Evolutionary conservation across 1,140 invertebrate genomes (phyloP), one percentile per base, ranked within the genome.

Genomic region (Drosophila kohkoa): DNA sequence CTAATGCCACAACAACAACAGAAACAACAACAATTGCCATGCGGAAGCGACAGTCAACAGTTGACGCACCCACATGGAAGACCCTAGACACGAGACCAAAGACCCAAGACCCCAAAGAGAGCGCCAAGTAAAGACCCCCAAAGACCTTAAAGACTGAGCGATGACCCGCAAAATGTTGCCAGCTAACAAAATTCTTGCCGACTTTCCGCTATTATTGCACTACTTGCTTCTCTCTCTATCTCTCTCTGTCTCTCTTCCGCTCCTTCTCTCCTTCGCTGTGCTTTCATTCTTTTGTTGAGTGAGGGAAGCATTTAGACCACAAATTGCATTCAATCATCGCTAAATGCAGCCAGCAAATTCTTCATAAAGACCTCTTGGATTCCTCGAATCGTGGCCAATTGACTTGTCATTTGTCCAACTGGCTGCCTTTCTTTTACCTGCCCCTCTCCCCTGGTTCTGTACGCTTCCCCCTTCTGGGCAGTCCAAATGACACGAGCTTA

Each of bases 321-420:
- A 87, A 82, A 82, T 86, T 87, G 79, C 79, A 70, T 78, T 75
- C 69, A 78, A 78, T 67, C 70, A 67, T 38, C 55, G 38, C 58
- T 46, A 70, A 70, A 46, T 64, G 49, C 58, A 54, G 67, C 35
- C 13, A 54, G 64, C 5, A 67, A 68, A 63, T 73, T 73, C 43
- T 58, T 55, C 54, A 48, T 52, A 30, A 11, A 32, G 32, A 15
- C 13, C 41, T 43, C n/a, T 41, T 41, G 11, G 41, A 38, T 38
- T 38, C 35, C 41, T 43, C 13, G 51, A 68, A 13, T 68, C 48
- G 55, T 41, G 45, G 7, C 32, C 59, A 68, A 68, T 68, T 68
- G 66, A 68, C 32, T 60, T 60, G 66, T 68, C 66, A 59, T 51
- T 68, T 67, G 64, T 41, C 51, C 20, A 15, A 41, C 45, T 30